Evolutionary conservation across 2,797 vertebrate species (phyloP).

Genomic region (Pantherophis vulpinus): DNA sequence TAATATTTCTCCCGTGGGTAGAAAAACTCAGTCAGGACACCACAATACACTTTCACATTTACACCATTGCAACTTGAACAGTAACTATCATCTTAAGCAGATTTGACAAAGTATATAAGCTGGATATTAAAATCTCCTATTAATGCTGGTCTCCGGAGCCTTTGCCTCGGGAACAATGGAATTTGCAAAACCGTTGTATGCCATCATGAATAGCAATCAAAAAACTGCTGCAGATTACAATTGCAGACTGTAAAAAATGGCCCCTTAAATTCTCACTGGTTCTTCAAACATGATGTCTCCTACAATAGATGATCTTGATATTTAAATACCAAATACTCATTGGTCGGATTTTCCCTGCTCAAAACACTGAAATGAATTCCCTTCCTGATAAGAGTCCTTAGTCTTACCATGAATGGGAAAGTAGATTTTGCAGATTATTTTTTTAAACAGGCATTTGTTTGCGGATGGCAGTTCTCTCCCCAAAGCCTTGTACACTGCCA

Average conservation of each 20-base stretch:
- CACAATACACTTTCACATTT: slow-evolving; percentile 20
- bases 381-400: background rate
- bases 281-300: background rate
- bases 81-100: background rate
- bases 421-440: background rate
- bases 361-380: background rate
- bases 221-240: background rate
- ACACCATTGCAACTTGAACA: background rate
- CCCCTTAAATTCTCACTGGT: background rate
- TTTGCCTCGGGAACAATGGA: background rate
- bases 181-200: background rate
- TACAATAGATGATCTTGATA: background rate
- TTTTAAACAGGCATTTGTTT: background rate
- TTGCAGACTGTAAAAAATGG: background rate
- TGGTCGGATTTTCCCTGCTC: background rate
- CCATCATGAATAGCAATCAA: background rate
- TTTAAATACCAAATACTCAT: background rate
- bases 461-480: background rate
- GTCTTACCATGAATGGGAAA: background rate
- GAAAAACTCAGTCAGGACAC: background rate
- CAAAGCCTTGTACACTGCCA: background rate
- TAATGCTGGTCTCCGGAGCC: background rate
- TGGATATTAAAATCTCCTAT: slow-evolving; percentile 29
- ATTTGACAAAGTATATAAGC: slow-evolving; percentile 4
- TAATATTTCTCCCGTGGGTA: background rate